Conservation (phyloP, 2,113 vertebrate genomes). For the Stomatorhinus ivindoensis region DNA sequence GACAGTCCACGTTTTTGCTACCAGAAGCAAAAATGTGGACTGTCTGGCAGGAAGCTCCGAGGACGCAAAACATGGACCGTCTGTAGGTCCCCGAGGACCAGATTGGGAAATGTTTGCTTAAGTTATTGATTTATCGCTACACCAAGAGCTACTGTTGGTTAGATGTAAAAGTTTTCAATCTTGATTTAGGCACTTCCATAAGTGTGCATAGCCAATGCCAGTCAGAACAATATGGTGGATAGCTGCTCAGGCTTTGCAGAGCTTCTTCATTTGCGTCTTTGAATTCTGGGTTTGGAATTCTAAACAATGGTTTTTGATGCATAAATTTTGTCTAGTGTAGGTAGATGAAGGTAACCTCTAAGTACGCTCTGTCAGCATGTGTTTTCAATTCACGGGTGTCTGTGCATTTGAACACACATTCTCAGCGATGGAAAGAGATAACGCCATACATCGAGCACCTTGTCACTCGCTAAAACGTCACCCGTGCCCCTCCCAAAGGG, state of each 20-base stretch:
- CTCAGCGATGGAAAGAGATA: background rate
- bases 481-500: background rate
- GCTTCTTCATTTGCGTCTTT: background rate
- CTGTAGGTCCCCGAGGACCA: background rate
- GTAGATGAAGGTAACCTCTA: background rate
- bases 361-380: background rate
- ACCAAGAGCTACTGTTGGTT: background rate
- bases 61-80: background rate
- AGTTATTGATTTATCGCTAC: conserved; percentile 7
- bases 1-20: background rate
- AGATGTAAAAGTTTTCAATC: background rate
- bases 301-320: background rate
- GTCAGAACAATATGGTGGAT: background rate
- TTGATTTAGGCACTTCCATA: background rate
- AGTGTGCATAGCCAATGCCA: background rate
- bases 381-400: background rate
- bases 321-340: background rate
- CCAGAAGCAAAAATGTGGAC: background rate
- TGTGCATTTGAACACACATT: background rate
- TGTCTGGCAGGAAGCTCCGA: background rate
- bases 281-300: background rate
- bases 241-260: background rate
- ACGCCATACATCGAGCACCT: background rate
- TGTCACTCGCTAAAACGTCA: background rate
- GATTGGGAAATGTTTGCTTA: background rate